A percentile compares a stretch with the other conserved stretches of the same genome.
Conservation (phyloP, 1,140 invertebrate species). For the Lasaia peninsularis region DNA sequence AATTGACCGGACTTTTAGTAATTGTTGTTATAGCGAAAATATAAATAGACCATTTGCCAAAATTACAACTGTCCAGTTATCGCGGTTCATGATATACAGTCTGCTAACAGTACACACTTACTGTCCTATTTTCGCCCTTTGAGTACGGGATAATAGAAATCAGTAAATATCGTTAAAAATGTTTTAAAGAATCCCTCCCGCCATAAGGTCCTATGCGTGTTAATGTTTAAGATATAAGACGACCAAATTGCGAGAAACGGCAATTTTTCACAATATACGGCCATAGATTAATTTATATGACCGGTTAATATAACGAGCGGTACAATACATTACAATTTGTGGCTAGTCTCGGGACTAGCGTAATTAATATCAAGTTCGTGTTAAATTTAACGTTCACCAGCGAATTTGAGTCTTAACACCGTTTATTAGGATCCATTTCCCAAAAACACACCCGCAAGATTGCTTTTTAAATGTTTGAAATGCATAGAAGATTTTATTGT, state of each 20-base stretch:
- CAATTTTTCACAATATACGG: slow-evolving; percentile 21
- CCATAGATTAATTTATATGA: slow-evolving; percentile 32
- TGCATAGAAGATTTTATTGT: slow-evolving; percentile 22
- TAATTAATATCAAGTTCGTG: slow-evolving; percentile 63
- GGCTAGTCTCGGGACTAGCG: slow-evolving; percentile 39
- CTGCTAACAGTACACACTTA: too few species aligned
- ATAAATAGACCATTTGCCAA: too few species aligned
- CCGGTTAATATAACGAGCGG: slow-evolving; percentile 41
- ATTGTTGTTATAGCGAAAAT: too few species aligned
- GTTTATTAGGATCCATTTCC: slow-evolving; percentile 17
- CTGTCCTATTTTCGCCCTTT: too few species aligned
- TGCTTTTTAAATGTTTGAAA: slow-evolving; percentile 25
- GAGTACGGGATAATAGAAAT: too few species aligned
- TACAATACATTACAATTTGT: slow-evolving; percentile 58
- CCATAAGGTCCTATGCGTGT: too few species aligned
- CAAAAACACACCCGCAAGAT: slow-evolving; percentile 1
- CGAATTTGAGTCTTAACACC: slow-evolving; percentile 26
- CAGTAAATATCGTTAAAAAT: too few species aligned
- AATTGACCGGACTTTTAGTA: too few species aligned
- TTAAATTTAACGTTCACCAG: slow-evolving; percentile 33
- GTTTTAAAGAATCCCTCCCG: too few species aligned
- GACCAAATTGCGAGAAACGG: not conserved
- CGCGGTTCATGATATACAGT: too few species aligned
- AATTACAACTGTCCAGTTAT: too few species aligned
- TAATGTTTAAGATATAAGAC: too few species aligned